These are phyloP conservation scores for Amphimallon solstitiale DNA, from an alignment of 2,888 invertebrate species.

Conservation along the genomic window DNA sequence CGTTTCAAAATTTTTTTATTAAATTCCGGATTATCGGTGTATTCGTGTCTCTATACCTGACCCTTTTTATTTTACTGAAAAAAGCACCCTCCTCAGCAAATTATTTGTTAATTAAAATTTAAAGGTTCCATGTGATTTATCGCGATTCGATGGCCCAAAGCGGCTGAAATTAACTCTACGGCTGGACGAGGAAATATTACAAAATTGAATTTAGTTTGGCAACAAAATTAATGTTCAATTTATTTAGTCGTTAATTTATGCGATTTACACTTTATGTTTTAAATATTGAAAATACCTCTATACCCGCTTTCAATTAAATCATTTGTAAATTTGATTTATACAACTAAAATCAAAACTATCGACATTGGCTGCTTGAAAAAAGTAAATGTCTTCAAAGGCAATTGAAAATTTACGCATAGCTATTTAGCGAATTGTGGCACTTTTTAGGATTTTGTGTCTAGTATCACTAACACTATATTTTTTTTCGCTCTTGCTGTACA, in stretches of 20 bases:
- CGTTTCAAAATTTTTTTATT: conserved; percentile 7
- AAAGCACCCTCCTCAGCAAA: conserved; percentile 17
- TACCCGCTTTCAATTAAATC: too few relatives aligned
- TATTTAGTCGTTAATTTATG: neutral
- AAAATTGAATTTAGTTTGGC: conserved; percentile 1
- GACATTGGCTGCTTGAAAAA: too few relatives aligned
- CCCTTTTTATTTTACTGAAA: conserved; percentile 3
- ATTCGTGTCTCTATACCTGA: neutral
- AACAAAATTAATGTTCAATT: neutral
- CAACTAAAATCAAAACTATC: too few relatives aligned
- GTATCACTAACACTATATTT: too few relatives aligned
- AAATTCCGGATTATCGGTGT: conserved; percentile 10
- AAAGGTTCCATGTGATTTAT: conserved; percentile 22
- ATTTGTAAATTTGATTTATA: too few relatives aligned
- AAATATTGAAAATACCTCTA: too few relatives aligned
- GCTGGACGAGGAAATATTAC: neutral
- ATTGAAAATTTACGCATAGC: too few relatives aligned
- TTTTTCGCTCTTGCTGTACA: too few relatives aligned
- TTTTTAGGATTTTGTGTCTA: too few relatives aligned
- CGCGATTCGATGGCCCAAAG: neutral
- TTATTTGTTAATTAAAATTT: conserved; percentile 30
- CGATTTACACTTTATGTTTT: too few relatives aligned
- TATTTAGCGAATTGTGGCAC: too few relatives aligned
- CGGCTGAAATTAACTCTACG: neutral
- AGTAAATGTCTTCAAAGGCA: too few relatives aligned